Evolutionary conservation across 2,113 vertebrate genomes (phyloP), one percentile per base, ranked within the genome.

Genomic region (Cottus gobio): DNA sequence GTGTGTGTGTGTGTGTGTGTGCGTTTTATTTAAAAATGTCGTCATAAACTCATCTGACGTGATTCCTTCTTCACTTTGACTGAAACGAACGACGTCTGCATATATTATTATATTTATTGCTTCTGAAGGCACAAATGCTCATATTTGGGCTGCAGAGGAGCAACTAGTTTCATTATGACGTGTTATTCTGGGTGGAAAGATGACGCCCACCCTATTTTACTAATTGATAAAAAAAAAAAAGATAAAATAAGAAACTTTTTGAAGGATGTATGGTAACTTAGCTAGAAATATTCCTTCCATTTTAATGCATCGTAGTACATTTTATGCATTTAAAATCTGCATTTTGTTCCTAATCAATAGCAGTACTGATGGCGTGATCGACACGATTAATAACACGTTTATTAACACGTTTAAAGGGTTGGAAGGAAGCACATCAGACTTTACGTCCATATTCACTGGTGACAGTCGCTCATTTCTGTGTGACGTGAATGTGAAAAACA

Each of bases 121-220:
- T 7, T 60, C 8, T 48, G 2, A n/a, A 10, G 36, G 48, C 18
- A 30, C 28, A 72, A 9, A 42, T 52, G 24, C 20, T 42, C 50
- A 69, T 8, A 52, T 4, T 5, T 52, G 9, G 79, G 67, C 85
- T 71, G 77, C 39, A 74, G 36, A 56, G 39, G 65, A 80, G 39
- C 65, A 58, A 11, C 16, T 26, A 8, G 75, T 87, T 89, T 89
- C 87, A 66, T 16, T 82, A 84, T 89, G 56, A 90, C 20, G 60
- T 0, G 24, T 52, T 31, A 5, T 64, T 69, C 56, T 0, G 12
- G 39, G 34, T 76, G 75, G 80, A 78, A 87, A 69, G 63, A 67
- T 5, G 15, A 83, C 75, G 37, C 79, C 80, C 57, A 75, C 62
- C 22, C 2, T 11, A 4, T 44, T 71, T 46, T 78, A 74, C 69